Conservation (phyloP, 1,140 invertebrate species). For the Notospermus geniculatus region DNA sequence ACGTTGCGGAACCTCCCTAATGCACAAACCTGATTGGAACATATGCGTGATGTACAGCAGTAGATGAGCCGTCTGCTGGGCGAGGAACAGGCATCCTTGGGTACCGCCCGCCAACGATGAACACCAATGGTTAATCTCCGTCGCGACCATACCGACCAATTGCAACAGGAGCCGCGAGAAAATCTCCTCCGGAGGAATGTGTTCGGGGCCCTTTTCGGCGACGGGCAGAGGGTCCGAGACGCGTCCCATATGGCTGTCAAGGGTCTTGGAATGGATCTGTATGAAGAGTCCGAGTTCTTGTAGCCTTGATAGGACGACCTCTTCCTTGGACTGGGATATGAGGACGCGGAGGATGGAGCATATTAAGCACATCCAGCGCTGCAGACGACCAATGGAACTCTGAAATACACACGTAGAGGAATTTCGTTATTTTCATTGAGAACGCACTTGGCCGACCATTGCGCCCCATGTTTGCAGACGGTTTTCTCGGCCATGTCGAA, state of each 20-base stretch:
- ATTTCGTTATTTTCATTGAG: too few relatives aligned
- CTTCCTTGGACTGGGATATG: constrained; percentile 71
- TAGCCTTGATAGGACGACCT: constrained; percentile 62
- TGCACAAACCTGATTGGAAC: constrained; percentile 66
- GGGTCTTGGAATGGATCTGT: constrained; percentile 5
- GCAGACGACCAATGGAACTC: constrained; percentile 34
- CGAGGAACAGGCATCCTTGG: constrained; percentile 40
- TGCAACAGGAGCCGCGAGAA: constrained; percentile 66
- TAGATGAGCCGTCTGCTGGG: constrained; percentile 59
- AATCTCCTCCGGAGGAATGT: constrained; percentile 41
- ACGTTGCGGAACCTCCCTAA: too few relatives aligned
- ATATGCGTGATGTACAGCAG: constrained; percentile 67
- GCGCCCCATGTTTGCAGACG: too few relatives aligned
- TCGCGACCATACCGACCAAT: constrained; percentile 54
- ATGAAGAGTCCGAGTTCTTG: constrained; percentile 55
- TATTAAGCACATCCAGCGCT: constrained; percentile 73
- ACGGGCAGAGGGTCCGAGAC: too few relatives aligned
- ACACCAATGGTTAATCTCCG: constrained; percentile 27
- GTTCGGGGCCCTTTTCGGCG: too few relatives aligned
- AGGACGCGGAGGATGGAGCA: constrained; percentile 65
- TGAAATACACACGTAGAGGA: constrained; percentile 29
- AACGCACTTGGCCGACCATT: too few relatives aligned
- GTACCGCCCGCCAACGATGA: constrained; percentile 10
- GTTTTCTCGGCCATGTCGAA: too few relatives aligned
- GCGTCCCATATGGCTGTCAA: background rate